Evolutionary conservation across 2,888 invertebrate genomes (phyloP).

Genomic region (Acleris cristana): DNA sequence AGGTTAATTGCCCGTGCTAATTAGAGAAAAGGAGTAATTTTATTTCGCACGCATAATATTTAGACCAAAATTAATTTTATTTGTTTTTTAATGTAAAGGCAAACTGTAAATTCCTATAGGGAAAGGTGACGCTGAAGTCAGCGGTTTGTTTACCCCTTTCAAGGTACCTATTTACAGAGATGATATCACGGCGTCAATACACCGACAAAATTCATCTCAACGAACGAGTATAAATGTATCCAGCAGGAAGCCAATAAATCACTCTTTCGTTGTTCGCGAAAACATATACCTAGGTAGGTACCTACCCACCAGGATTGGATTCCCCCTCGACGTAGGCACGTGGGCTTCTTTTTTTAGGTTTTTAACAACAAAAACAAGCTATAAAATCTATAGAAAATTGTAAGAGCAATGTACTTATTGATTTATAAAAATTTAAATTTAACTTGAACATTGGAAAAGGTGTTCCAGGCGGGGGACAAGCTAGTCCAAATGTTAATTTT

Average conservation of each 20-base stretch:
- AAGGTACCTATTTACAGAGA: slow-evolving; percentile 20
- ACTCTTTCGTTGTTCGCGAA: slow-evolving; percentile 10
- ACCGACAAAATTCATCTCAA: slow-evolving; percentile 20
- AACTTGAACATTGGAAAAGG: too few species aligned
- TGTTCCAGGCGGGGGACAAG: too few species aligned
- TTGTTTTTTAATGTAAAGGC: background rate
- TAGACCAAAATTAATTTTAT: too few species aligned
- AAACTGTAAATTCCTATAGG: background rate
- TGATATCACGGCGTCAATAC: slow-evolving; percentile 13
- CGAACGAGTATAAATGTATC: background rate
- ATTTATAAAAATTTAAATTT: too few species aligned
- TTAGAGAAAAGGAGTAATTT: too few species aligned
- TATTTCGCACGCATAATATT: too few species aligned
- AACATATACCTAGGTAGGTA: background rate
- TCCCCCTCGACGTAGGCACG: background rate
- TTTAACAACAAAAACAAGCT: too few species aligned
- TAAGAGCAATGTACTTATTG: too few species aligned
- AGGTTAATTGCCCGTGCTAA: too few species aligned
- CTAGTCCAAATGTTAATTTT: too few species aligned
- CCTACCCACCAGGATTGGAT: background rate
- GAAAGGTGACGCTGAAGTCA: slow-evolving; percentile 1
- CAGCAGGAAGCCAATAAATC: slow-evolving; percentile 15
- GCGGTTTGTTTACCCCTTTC: slow-evolving; percentile 6
- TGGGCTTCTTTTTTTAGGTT: too few species aligned
- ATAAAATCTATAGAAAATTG: too few species aligned